phyloP scores from a whole-genome alignment of 2,888 invertebrate genomes.

The Chorisops tibialis region DNA sequence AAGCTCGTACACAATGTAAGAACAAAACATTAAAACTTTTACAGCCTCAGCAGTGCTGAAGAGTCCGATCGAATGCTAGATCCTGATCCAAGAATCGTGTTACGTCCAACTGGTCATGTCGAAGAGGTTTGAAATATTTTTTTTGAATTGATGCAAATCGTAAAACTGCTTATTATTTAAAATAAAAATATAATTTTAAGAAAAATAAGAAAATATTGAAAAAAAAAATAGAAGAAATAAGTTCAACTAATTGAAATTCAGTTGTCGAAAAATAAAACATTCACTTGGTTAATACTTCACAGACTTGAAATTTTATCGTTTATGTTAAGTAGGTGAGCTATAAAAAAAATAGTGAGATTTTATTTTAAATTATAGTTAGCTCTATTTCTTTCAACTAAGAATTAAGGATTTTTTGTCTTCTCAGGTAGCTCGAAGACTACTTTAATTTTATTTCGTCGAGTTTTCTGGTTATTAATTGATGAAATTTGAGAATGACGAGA shows the following conservation, averaged over 20 bases:
- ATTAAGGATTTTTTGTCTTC: too few species aligned
- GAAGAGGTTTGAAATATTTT: slow-evolving; percentile 53
- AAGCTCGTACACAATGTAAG: too few species aligned
- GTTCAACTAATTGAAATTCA: slow-evolving; percentile 9
- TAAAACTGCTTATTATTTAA: not conserved
- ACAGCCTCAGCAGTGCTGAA: slow-evolving; percentile 64
- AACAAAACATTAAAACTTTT: slow-evolving; percentile 39
- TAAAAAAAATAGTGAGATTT: too few species aligned
- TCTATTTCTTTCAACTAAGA: too few species aligned
- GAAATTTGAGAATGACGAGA: too few species aligned
- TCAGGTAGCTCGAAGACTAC: too few species aligned
- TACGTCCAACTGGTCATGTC: slow-evolving; percentile 62
- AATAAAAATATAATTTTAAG: slow-evolving; percentile 1
- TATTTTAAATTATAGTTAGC: too few species aligned
- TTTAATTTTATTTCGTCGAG: too few species aligned
- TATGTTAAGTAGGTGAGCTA: too few species aligned
- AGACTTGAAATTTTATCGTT: too few species aligned
- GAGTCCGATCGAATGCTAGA: slow-evolving; percentile 75
- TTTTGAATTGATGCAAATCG: not conserved
- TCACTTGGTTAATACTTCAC: slow-evolving; percentile 18
- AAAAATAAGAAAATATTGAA: not conserved
- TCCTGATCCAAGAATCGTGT: slow-evolving; percentile 64
- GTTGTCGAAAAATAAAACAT: slow-evolving; percentile 12
- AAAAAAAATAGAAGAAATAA: not conserved
- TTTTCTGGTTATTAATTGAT: too few species aligned